These are phyloP conservation scores for Congeria kusceri DNA, from an alignment of 2,888 invertebrate genomes.

Conservation along the genomic window DNA sequence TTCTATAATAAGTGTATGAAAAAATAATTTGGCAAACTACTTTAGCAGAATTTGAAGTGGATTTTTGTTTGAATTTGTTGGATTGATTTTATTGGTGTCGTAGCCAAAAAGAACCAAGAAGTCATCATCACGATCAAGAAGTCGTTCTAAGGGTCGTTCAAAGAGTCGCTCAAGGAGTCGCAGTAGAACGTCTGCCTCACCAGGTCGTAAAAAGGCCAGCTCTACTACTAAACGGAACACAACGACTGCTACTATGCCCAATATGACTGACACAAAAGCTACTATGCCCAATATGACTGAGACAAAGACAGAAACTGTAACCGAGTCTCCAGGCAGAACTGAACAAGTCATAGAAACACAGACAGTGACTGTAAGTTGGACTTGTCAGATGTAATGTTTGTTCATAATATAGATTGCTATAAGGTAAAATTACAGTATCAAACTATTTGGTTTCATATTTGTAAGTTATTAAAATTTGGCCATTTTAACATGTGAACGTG, in stretches of 20 bases:
- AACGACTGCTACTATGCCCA: slow-evolving; percentile 21
- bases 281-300: slow-evolving; percentile 27
- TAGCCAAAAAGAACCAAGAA: slow-evolving; percentile 22
- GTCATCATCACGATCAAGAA: slow-evolving; percentile 31
- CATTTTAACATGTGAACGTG: too few relatives aligned
- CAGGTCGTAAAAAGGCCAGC: not conserved
- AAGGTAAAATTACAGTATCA: too few relatives aligned
- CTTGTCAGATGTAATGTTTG: not conserved
- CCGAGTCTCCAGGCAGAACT: slow-evolving; percentile 45
- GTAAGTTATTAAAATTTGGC: too few relatives aligned
- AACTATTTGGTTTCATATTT: too few relatives aligned
- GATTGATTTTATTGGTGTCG: not conserved
- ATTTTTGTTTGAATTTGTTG: too few relatives aligned
- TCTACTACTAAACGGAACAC: slow-evolving; percentile 21
- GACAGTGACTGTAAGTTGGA: slow-evolving; percentile 44
- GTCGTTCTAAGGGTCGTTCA: slow-evolving; percentile 32
- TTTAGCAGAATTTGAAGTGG: too few relatives aligned
- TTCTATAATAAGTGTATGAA: too few relatives aligned
- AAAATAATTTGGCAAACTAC: too few relatives aligned
- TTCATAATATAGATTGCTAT: too few relatives aligned
- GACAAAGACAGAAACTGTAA: slow-evolving; percentile 50
- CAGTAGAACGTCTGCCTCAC: slow-evolving; percentile 1
- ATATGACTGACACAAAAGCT: slow-evolving; percentile 23
- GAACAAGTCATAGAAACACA: slow-evolving; percentile 53
- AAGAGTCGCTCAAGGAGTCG: slow-evolving; percentile 2